Evolutionary conservation across 2,113 vertebrate genomes (phyloP), one percentile per base, ranked within the genome.

Genomic region (Jaculus jaculus): DNA sequence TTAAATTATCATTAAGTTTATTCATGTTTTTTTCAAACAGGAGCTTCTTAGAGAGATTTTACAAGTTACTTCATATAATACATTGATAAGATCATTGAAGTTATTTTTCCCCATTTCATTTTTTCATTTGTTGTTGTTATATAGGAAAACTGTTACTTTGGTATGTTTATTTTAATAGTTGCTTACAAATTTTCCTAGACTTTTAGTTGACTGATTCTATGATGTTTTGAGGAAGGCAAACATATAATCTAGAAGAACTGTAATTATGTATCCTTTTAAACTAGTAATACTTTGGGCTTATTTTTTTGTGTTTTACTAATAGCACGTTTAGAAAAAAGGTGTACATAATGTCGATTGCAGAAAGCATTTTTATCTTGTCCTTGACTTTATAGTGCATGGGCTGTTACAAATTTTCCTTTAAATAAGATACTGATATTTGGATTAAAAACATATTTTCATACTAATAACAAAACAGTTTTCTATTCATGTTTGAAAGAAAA

Each of bases 401-500:
- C 47, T 66, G 66, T 12, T 74, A 65, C 61, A 73, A n/a, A 89
- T 95, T 78, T 75, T 87, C 30, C n/a, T 47, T 92, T 94, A 78
- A 63, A 24, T 51, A 90, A 79, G 61, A 87, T 75, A 21, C 82
- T 75, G 86, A 37, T 32, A 37, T 92, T 92, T 94, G 74, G 28
- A 74, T 79, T 87, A 71, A 93, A 51, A 81, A 77, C 60, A 79
- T 42, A 71, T 90, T 80, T 74, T 90, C 61, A 73, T 88, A 6
- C 94, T 78, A 91, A 74, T 81, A 47, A 75, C 84, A 37, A 92
- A 77, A 47, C 3, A 81, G 51, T 13, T 21, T 89, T 91, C 7
- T 84, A 39, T 69, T 86, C 32, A 89, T 86, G 84, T 73, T 91
- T 72, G 83, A 82, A 63, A 94, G 51, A 84, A 93, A 91, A 96